A percentile compares a stretch with the other conserved stretches of the same genome.
These are phyloP conservation scores for Heptranchias perlo DNA, from an alignment of 2,113 vertebrate species.

Conservation along the genomic window DNA sequence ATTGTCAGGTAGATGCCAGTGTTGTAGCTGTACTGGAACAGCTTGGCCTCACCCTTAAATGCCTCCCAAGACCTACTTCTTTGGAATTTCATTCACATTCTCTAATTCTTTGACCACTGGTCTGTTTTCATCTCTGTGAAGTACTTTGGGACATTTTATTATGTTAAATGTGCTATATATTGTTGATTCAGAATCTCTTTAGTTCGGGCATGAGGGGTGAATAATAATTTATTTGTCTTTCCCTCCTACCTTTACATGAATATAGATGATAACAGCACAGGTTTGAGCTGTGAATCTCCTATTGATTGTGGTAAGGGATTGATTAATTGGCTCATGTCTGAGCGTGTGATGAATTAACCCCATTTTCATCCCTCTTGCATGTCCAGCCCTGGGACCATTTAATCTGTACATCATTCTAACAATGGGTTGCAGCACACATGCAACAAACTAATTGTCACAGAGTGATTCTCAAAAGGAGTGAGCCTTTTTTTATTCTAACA, in stretches of 20 bases:
- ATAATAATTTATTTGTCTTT: conserved; percentile 52
- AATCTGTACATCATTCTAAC: not conserved
- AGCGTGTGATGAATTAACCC: conserved; percentile 23
- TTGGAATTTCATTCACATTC: not conserved
- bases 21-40: too few species aligned
- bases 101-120: not conserved
- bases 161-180: not conserved
- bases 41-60: not conserved
- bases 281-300: conserved; percentile 62
- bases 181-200: not conserved
- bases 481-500: not conserved
- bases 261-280: conserved; percentile 60
- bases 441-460: conserved; percentile 17
- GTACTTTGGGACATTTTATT: not conserved
- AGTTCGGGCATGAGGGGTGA: not conserved
- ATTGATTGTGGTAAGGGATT: conserved; percentile 59
- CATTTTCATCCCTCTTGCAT: not conserved
- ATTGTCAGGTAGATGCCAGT: too few species aligned
- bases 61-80: not conserved
- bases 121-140: not conserved
- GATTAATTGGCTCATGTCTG: not conserved
- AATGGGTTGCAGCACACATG: not conserved
- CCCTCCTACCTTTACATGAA: conserved; percentile 50
- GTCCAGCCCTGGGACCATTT: not conserved
- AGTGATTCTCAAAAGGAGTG: conserved; percentile 22